Conservation (phyloP, 2,888 invertebrate species). For the Drosophila limbata region DNA sequence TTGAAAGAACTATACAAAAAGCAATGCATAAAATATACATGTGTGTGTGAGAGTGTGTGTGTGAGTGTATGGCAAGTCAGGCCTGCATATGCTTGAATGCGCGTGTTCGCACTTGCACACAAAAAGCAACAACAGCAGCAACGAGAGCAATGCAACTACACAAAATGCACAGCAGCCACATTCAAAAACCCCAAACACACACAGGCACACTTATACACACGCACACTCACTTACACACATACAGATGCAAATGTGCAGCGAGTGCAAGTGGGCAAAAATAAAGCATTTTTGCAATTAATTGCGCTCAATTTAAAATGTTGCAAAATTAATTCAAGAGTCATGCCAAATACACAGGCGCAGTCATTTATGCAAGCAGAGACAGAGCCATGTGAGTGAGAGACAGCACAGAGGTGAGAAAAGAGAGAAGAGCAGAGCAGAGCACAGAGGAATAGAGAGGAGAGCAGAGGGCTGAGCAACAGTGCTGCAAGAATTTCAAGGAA, state of each 20-base stretch:
- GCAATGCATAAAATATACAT: slow-evolving; percentile 29
- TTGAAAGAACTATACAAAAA: slow-evolving; percentile 52
- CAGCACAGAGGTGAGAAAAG: not conserved
- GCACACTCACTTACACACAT: slow-evolving; percentile 9
- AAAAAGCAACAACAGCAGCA: slow-evolving; percentile 55
- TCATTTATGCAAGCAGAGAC: slow-evolving; percentile 72
- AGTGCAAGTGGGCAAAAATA: slow-evolving; percentile 79
- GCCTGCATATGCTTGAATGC: slow-evolving; percentile 79
- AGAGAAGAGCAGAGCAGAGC: not conserved
- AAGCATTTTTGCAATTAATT: slow-evolving; percentile 84
- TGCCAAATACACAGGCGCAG: slow-evolving; percentile 82
- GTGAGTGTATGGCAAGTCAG: slow-evolving; percentile 28
- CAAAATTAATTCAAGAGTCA: slow-evolving; percentile 84
- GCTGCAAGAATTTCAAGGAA: not conserved
- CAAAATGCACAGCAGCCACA: slow-evolving; percentile 71
- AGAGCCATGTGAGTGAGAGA: slow-evolving; percentile 13
- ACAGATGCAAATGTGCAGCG: slow-evolving; percentile 46
- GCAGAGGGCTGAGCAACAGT: not conserved
- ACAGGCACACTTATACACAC: slow-evolving; percentile 16
- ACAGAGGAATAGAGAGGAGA: not conserved
- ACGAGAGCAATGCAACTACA: slow-evolving; percentile 50
- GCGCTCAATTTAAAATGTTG: slow-evolving; percentile 85
- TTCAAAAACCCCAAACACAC: slow-evolving; percentile 62
- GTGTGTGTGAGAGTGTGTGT: slow-evolving; percentile 18
- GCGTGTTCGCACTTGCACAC: slow-evolving; percentile 80